Evolutionary conservation across 1,140 invertebrate genomes (phyloP), one percentile per base, ranked within the genome.

Genomic region (Yoshiicerus persimilis): DNA sequence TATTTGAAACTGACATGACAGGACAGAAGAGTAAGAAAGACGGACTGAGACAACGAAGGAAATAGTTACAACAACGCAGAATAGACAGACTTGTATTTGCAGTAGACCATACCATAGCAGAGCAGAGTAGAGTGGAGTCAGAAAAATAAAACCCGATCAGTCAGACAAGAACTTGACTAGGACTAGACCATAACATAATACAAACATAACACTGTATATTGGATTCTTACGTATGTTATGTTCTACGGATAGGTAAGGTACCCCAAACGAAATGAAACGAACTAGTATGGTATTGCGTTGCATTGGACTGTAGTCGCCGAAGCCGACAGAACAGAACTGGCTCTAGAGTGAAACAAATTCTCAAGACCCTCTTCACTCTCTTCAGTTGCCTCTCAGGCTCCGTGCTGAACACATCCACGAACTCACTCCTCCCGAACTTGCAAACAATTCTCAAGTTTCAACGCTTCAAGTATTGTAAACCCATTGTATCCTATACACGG

Each of bases 331-430:
- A 32, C 11, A 66, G 64, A 25, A 77, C 70, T 36, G n/a, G 75
- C 34, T 80, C 30, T 36, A 34, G 27, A 77, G 38, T 56, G 83
- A 56, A 83, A 30, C 77, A 34, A 32, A 75, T 88, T 86, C 66
- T 32, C 27, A 85, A 34, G 87, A 87, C 9, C 47, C 56, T 27
- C 47, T n/a, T 75, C 83, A 36, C 39, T 77, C 84, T 38, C 30
- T 64, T 86, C 80, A 88, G 87, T 88, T 86, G 87, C 87, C 84
- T 77, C 64, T 80, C 30, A 88, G 87, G 87, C 87, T 88, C 75
- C 66, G 84, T 86, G 83, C 83, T 84, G 83, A 32, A 80, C 36
- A 80, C 27, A 34, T 36, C 75, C 16, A 80, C 75, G 16, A 25
- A n/a, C 75, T 20, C 11, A 8, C 75, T 70, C 64, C 27, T 23